A percentile compares a stretch with the other conserved stretches of the same genome.
Conservation (phyloP, 2,113 vertebrate species). For the Cyanoramphus novaezelandiae region DNA sequence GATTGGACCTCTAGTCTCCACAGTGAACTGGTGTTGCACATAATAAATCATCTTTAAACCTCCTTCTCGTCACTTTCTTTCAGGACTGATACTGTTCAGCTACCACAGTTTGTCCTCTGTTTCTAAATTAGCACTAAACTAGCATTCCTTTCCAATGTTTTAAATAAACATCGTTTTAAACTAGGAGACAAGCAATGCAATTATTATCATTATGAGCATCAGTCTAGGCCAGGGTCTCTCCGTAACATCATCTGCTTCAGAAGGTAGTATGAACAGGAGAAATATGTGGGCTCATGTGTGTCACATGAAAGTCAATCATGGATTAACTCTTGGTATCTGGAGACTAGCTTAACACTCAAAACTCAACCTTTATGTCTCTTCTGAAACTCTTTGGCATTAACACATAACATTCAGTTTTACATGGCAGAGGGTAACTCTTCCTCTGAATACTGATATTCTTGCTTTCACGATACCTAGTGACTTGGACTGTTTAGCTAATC, state of each 20-base stretch:
- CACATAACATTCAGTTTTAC: background rate
- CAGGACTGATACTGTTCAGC: background rate
- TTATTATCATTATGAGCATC: background rate
- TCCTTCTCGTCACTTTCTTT: background rate
- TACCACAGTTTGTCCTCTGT: background rate
- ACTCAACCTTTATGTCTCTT: background rate
- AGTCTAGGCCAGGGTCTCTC: background rate
- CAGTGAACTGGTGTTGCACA: background rate
- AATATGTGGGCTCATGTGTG: accelerated
- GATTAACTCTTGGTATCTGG: background rate
- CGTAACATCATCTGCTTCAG: background rate
- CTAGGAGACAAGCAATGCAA: background rate
- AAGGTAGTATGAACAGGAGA: background rate
- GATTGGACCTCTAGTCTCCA: background rate
- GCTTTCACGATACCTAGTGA: background rate
- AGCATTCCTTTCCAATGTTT: background rate
- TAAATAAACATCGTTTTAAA: background rate
- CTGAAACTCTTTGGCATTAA: background rate
- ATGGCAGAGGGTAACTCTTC: background rate
- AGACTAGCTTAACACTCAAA: background rate
- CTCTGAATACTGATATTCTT: background rate
- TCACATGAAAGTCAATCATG: background rate
- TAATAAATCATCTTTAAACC: background rate
- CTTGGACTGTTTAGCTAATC: background rate
- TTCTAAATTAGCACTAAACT: background rate